Evolutionary conservation across 2,113 vertebrate genomes (phyloP).

Genomic region (Himantopus leucocephalus): DNA sequence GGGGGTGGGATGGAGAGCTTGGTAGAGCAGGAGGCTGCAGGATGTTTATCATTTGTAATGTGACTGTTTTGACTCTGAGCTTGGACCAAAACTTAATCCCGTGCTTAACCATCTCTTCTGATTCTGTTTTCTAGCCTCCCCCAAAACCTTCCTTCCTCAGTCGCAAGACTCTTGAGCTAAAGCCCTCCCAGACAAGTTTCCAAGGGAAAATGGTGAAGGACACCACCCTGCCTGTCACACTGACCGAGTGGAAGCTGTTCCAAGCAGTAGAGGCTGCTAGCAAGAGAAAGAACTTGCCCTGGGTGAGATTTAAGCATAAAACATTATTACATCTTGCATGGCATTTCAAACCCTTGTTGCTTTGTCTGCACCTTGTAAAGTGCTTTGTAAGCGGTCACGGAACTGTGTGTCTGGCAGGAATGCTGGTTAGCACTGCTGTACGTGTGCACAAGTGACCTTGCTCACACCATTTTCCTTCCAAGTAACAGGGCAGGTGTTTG

Average conservation of each 20-base stretch:
- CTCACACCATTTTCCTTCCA: neutral
- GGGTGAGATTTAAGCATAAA: slow-evolving; percentile 56
- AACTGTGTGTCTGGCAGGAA: neutral
- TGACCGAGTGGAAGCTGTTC: slow-evolving; percentile 80
- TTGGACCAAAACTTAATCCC: neutral
- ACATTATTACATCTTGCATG: neutral
- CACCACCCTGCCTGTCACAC: slow-evolving; percentile 74
- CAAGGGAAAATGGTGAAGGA: slow-evolving; percentile 72
- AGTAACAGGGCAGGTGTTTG: neutral
- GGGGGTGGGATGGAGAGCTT: neutral
- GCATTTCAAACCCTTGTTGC: neutral
- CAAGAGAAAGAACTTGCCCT: slow-evolving; percentile 75
- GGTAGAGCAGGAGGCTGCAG: neutral
- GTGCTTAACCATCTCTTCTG: neutral
- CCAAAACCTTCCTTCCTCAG: slow-evolving; percentile 82
- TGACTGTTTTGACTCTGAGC: neutral
- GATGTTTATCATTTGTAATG: neutral
- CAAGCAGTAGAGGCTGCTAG: slow-evolving; percentile 68
- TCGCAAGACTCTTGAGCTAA: slow-evolving; percentile 74
- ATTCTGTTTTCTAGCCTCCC: slow-evolving; percentile 74
- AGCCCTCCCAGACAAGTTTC: slow-evolving; percentile 57
- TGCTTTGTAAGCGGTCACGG: neutral
- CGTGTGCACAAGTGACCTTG: neutral
- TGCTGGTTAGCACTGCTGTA: neutral
- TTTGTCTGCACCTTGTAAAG: neutral